Conservation (phyloP, 2,888 invertebrate species). For the Apotomis capreana region DNA sequence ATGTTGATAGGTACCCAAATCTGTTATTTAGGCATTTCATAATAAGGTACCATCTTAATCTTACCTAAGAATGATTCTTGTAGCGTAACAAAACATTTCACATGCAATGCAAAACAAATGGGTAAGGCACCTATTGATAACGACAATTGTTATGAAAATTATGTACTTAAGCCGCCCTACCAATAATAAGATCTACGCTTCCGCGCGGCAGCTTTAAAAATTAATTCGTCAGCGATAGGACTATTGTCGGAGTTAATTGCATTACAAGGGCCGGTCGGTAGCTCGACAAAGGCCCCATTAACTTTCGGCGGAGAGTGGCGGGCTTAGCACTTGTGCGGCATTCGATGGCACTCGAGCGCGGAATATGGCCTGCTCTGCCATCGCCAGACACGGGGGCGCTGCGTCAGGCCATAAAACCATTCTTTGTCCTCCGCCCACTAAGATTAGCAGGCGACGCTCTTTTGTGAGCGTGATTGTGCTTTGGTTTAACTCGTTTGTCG, state of each 20-base stretch:
- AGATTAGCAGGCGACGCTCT: slow-evolving; percentile 69
- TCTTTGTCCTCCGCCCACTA: slow-evolving; percentile 42
- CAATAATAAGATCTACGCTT: slow-evolving; percentile 35
- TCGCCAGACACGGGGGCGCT: slow-evolving; percentile 71
- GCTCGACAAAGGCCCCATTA: slow-evolving; percentile 78
- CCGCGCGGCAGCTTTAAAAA: slow-evolving; percentile 64
- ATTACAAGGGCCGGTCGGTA: slow-evolving; percentile 78
- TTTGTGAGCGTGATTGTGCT: slow-evolving; percentile 72
- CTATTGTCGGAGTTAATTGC: slow-evolving; percentile 81
- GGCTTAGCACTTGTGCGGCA: slow-evolving; percentile 60
- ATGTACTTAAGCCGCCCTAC: slow-evolving; percentile 10
- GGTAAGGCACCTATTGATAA: not conserved
- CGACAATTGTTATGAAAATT: slow-evolving; percentile 22
- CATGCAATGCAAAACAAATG: no score
- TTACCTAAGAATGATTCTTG: no score
- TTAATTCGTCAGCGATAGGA: slow-evolving; percentile 78
- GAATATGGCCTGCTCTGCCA: slow-evolving; percentile 74
- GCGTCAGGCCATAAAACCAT: slow-evolving; percentile 61
- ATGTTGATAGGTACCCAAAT: no score
- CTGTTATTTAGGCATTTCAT: no score
- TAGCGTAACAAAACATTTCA: no score
- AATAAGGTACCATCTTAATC: no score
- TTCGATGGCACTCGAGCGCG: slow-evolving; percentile 71
- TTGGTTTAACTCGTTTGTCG: slow-evolving; percentile 72
- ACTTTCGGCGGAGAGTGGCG: slow-evolving; percentile 74